phyloP scores from a whole-genome alignment of 1,140 invertebrate species.

The Drosophila sechellia region DNA sequence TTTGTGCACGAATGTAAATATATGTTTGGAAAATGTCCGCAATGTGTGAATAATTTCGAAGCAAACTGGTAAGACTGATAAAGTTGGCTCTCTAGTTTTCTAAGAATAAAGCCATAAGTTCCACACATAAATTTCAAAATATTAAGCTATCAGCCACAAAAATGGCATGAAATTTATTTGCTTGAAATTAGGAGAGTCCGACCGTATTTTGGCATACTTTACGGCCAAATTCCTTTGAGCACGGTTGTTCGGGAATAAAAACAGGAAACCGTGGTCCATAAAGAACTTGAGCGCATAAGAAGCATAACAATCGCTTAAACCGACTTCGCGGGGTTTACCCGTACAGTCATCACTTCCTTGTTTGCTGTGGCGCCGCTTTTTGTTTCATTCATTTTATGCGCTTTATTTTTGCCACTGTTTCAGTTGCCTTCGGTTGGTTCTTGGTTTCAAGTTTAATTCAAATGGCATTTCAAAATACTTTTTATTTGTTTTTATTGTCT shows the following conservation, averaged over 20 bases:
- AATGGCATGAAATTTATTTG: not conserved
- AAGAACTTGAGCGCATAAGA: constrained; percentile 34
- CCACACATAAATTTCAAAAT: not conserved
- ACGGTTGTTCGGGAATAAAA: constrained; percentile 4
- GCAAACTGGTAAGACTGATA: too few relatives aligned
- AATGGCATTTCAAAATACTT: constrained; percentile 73
- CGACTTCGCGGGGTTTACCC: constrained; percentile 32
- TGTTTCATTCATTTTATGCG: not conserved
- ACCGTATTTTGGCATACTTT: not conserved
- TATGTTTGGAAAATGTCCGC: not conserved
- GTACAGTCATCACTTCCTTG: constrained; percentile 50
- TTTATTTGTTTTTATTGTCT: constrained; percentile 76
- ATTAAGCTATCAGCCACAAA: not conserved
- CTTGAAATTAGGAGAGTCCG: not conserved
- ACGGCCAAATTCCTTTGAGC: constrained; percentile 2
- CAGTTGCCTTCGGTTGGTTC: constrained; percentile 1
- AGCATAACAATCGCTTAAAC: constrained; percentile 36
- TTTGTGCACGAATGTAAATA: constrained; percentile 50
- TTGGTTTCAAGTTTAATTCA: constrained; percentile 60
- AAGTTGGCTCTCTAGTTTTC: too few relatives aligned
- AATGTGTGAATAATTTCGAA: not conserved
- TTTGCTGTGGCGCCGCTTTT: constrained; percentile 10
- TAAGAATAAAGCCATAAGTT: too few relatives aligned
- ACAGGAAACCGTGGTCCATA: constrained; percentile 29
- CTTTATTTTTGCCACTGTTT: constrained; percentile 19